Base-by-base conservation (phyloP, 2,113 vertebrate species). In the Brachypteracias leptosomus region DNA sequence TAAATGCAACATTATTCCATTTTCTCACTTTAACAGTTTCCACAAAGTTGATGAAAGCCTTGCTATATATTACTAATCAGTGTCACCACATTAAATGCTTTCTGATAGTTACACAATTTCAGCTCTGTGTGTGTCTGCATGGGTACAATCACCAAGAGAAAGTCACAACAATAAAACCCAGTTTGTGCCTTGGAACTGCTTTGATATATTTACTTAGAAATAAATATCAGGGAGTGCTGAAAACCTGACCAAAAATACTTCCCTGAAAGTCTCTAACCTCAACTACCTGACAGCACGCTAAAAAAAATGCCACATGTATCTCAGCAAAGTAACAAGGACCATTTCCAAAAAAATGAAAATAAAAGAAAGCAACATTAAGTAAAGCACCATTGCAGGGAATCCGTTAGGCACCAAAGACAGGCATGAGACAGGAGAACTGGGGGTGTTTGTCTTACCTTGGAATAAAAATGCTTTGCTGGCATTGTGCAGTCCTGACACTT, bases 401-500 rank as follows among this genome's bases (percentile, higher is more conserved):
- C 22, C 7, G 18, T 21, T 33, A 40, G 31, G 58, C 77, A 94
- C 36, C 77, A 73, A 80, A 77, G 47, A 40, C 12, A 75, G 13
- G 80, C 62, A 5, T 1, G 1, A 76, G 44, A 24, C 13, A 47
- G 75, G 29, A 79, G 65, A 83, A 84, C 6, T 40, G 31, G 93
- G 22, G 10, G 58, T 31, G 25, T 19, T 35, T 33, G 58, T 66
- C 85, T 98, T 98, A 99, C 99, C 99, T 99, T 99, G 98, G 88
- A 99, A 99, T 54, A 99, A 92, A 97, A 99, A 99, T 6, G 99
- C 99, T 98, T 98, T 99, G 98, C 98, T 99, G 98, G 97, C 97
- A 95, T 99, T 99, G 98, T 99, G 99, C n/a, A 99, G 96, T 80
- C 99, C 99, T 4, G 98, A 97, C 96, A 99, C 99, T 97, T 99